Conservation (phyloP, 2,113 vertebrate species). For the Percopsis transmontana region DNA sequence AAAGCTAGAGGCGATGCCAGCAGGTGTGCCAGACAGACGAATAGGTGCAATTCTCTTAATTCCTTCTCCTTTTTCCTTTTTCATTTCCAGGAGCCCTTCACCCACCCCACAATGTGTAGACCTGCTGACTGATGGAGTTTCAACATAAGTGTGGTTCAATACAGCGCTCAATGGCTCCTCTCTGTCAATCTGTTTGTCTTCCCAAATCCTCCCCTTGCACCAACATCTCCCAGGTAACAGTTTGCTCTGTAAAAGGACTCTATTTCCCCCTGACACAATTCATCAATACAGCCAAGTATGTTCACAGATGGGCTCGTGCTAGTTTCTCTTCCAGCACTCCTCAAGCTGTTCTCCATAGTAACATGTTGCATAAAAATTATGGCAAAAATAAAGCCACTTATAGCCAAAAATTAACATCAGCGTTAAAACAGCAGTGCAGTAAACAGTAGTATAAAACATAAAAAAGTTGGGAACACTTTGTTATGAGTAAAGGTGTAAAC, state of each 20-base stretch:
- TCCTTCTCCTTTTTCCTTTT: too few relatives aligned
- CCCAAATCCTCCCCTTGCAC: constrained; percentile 20
- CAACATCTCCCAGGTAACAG: constrained; percentile 37
- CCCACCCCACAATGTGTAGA: background rate
- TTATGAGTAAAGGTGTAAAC: too few relatives aligned
- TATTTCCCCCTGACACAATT: constrained; percentile 37
- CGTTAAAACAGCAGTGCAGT: too few relatives aligned
- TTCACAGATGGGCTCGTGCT: constrained; percentile 38
- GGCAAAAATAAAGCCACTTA: too few relatives aligned
- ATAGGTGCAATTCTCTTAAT: background rate
- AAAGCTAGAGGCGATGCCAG: background rate
- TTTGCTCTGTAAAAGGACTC: constrained; percentile 33
- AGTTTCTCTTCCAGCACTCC: constrained; percentile 21
- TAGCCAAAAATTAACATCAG: too few relatives aligned
- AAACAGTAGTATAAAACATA: too few relatives aligned
- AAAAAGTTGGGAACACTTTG: too few relatives aligned
- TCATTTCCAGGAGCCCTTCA: background rate
- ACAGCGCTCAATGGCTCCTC: constrained; percentile 5
- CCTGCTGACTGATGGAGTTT: constrained; percentile 21
- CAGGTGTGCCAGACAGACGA: constrained; percentile 17
- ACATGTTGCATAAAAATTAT: constrained; percentile 37
- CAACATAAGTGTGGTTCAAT: constrained; percentile 23
- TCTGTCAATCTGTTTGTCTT: constrained; percentile 31
- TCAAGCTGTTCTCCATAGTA: constrained; percentile 41
- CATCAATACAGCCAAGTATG: constrained; percentile 22